These are phyloP conservation scores for Acromyrmex charruanus DNA, from an alignment of 1,140 invertebrate species.

Conservation along the genomic window DNA sequence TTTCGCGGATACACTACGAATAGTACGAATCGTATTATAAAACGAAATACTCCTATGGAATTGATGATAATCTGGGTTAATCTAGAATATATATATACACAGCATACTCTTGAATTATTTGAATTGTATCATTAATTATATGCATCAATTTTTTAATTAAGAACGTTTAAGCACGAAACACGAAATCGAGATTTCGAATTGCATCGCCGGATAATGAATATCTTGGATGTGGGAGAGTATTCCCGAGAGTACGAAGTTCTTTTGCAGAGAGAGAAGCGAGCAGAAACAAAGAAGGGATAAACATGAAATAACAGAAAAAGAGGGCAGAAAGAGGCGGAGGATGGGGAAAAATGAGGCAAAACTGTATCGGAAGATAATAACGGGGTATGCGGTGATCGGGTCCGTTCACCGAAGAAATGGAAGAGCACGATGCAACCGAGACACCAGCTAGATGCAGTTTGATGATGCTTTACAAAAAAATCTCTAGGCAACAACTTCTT, in stretches of 20 bases:
- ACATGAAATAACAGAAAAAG: conserved; percentile 74
- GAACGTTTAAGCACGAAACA: not conserved
- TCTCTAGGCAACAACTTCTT: conserved; percentile 45
- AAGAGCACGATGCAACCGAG: conserved; percentile 67
- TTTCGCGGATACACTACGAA: conserved; percentile 12
- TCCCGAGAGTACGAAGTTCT: not conserved
- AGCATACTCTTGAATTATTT: not conserved
- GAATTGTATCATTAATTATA: not conserved
- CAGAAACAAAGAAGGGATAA: conserved; percentile 70
- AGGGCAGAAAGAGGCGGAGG: conserved; percentile 68
- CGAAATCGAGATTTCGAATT: not conserved
- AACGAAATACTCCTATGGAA: not conserved
- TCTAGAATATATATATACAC: not conserved
- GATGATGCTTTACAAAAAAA: conserved; percentile 48
- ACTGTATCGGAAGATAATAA: conserved; percentile 82
- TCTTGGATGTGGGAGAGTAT: not conserved
- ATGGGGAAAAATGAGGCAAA: conserved; percentile 75
- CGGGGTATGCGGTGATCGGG: conserved; percentile 76
- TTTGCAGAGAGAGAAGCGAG: not conserved
- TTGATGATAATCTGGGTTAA: not conserved
- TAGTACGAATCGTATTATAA: conserved; percentile 3
- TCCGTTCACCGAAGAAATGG: conserved; percentile 72
- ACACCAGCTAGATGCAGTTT: conserved; percentile 65
- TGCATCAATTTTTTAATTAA: not conserved
- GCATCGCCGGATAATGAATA: not conserved